Conservation (phyloP, 2,113 vertebrate genomes). For the Zapornia atra region DNA sequence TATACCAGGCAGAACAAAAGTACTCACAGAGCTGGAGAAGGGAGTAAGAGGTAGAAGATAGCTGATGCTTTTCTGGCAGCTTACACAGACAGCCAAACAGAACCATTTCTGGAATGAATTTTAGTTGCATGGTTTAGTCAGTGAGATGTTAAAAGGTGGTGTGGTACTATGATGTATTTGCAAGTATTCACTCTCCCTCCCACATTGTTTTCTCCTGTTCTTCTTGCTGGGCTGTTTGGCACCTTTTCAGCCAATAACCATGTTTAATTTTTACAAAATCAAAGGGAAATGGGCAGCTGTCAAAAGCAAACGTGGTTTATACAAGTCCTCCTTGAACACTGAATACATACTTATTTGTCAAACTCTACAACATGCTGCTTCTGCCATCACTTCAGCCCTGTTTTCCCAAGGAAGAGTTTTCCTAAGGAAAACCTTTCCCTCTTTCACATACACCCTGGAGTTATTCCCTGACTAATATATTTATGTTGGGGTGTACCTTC, state of each 20-base stretch:
- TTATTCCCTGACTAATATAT: background rate
- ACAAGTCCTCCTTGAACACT: accelerated
- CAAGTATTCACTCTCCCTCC: background rate
- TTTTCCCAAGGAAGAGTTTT: background rate
- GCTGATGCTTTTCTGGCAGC: background rate
- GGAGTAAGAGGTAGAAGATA: background rate
- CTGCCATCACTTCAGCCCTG: background rate
- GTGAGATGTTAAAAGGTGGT: background rate
- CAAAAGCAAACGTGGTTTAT: background rate
- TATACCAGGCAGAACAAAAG: background rate
- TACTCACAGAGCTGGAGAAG: background rate
- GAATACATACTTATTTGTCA: background rate
- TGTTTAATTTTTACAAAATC: background rate
- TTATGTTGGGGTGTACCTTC: background rate
- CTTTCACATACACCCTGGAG: background rate
- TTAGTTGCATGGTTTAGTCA: background rate
- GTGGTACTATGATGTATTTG: background rate
- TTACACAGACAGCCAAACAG: background rate
- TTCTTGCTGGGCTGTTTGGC: background rate
- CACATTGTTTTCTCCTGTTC: background rate
- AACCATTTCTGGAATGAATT: background rate
- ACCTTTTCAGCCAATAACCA: background rate
- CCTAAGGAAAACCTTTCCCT: background rate
- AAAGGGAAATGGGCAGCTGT: background rate
- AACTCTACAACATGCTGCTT: background rate